Evolutionary conservation across 2,888 invertebrate genomes (phyloP), one percentile per base, ranked within the genome.

Genomic region (Spicauda simplicius): DNA sequence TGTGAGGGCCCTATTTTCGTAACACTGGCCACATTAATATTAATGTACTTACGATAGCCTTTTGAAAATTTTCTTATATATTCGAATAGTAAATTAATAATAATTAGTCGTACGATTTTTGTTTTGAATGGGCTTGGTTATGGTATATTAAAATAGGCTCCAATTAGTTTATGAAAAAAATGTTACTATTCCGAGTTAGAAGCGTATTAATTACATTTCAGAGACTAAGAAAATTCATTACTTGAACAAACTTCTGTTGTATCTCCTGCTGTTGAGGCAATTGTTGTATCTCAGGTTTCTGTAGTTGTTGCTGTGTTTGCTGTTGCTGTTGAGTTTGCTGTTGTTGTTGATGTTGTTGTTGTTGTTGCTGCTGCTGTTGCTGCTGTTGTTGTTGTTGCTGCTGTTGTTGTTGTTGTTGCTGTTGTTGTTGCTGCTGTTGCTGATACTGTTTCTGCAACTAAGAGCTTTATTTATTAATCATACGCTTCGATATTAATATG

Each of bases 171-270:
- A 33, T 33, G 8, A 10, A 33, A 8, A 3, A 33, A 33, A 33
- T 6, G 33, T 33, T 1, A 33, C 8, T 33, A 33, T 33, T 33
- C 1, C 8, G 1, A 33, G 8, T 6, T 10, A 33, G 8, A 33
- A 33, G 10, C 33, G 5, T 33, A 1, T 33, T 33, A 10, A 33
- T 33, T 33, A 10, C 10, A 33, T 6, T 33, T 33, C 1, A 6
- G 8, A 41, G 41, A 14, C 10, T 41, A 6, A 48, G 2, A 0
- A 48, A 16, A 16, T 4, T 48, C 6, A 16, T 65, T 77, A 90
- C 92, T 86, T 92, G 92, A 69, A 92, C 80, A 76, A 89, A 92
- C 71, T 92, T 92, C 71, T 91, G 90, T 70, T 94, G 94, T 64
- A 94, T 84, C 5, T 93, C 93, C 68, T 92, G 87, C 70, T 94